Evolutionary conservation across 53 echinoderm and acorn worm genomes (phyloP), one percentile per base, ranked within the genome.

Genomic region (Hippasteria phrygiana): DNA sequence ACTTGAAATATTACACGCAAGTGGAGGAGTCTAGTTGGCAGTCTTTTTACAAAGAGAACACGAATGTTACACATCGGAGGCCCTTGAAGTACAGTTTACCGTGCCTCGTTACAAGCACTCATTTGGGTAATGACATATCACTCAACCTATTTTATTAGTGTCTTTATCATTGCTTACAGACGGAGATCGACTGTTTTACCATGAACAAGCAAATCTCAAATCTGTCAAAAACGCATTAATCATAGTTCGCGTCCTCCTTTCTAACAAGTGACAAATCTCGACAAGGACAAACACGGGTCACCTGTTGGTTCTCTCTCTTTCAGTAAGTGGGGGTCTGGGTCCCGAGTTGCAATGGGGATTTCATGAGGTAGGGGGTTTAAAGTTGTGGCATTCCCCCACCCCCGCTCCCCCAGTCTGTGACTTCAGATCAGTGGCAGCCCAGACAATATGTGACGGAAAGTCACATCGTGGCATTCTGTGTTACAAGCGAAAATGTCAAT

Each of bases 141-240:
- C 59, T 59, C 59, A 59, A 59, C 59, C 59, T 24, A 59, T 24
- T 59, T 59, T 24, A 59, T 24, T 20, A 59, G 59, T 59, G n/a
- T 59, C 26, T 45, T 8, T 59, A 2, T 17, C 2, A 8, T 24
- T 22, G n/a, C 22, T 3, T 20, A 20, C 17, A 16, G 20, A 54
- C 3, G 11, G 13, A 17, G 59, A 8, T 22, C 7, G 3, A 9
- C 0, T 4, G 3, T 26, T 24, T 59, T 59, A 8, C 20, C 26
- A 24, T 59, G 2, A 24, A 59, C n/a, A 59, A 59, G 59, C 24
- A 24, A 24, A 59, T 59, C 59, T 26, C 3, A 24, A 59, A 4
- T 24, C 6, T 22, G 16, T 17, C 26, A 26, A 59, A 59, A 7
- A 22, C n/a, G 3, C 59, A 1, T 59, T 45, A 45, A 45, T 45